Base-by-base conservation (phyloP, 2,888 invertebrate species). In the Diabrotica balteata region DNA sequence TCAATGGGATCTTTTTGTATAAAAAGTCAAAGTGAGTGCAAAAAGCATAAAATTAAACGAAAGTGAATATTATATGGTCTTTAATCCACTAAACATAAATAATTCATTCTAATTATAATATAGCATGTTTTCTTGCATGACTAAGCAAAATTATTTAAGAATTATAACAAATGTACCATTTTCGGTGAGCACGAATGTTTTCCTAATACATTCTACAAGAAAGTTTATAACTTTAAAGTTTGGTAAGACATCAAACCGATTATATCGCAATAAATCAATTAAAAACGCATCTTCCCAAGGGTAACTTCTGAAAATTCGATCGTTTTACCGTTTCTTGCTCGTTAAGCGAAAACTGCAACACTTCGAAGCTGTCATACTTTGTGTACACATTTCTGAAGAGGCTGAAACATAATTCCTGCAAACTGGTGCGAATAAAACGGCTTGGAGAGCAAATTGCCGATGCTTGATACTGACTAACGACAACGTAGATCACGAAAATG, bases 401-500 rank as follows among this genome's bases (percentile, higher is more conserved):
- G 61, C 52, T 70, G 53, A 67, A 53, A 46, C 72, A 66, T 72
- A 71, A 72, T 75, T 75, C 70, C 72, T 63, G 59, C 60, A 73
- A 74, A 72, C 49, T 71, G 73, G 72, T 68, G 62, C 64, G 71
- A 75, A 75, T 74, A 73, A 74, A 74, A 74, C 71, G 70, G 64
- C 51, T 58, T 64, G 58, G 52, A 68, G 67, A 72, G 70, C 73
- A 75, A 76, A 75, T 76, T 73, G 74, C 73, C 72, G 70, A 58
- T 66, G 72, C 32, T 67, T 72, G 73, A 75, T 75, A 72, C 73
- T 73, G 75, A 75, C 73, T 75, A 75, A 76, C 74, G 75, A 76
- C 72, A 70, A 67, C 72, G 74, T 73, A 74, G 71, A 75, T 73
- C 75, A 73, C 73, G 74, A 75, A 75, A 73, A 75, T 75, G 75